Base-by-base conservation (phyloP, 1,140 invertebrate genomes). In the Ectropis grisescens region DNA sequence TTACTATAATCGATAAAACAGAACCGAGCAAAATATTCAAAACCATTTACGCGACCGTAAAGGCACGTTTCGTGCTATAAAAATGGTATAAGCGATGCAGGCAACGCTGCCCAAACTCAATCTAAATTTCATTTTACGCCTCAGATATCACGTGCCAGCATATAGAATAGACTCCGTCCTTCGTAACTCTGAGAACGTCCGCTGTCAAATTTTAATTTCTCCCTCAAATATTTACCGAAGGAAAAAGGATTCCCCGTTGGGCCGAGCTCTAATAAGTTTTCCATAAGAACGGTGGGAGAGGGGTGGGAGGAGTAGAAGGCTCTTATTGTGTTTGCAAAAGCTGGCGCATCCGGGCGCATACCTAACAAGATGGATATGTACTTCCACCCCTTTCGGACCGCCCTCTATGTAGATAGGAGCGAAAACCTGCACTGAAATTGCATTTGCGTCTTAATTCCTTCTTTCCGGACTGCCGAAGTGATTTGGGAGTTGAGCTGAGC, bases 131-230 rank as follows among this genome's bases (percentile, higher is more conserved):
- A 80, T 80, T 72, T 76, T 70, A 75, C 71, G 71, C 67, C 66
- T 62, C 65, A 67, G 72, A 49, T 71, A 71, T 68, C 75, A 78
- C 70, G 67, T 71, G 67, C 61, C 59, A 39, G 69, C 59, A 71
- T 70, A 74, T 55, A 76, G 57, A 62, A 70, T 65, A 62, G 60
- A 54, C 58, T 61, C 46, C 44, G 60, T 57, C 61, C 61, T 66
- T 60, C 60, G 61, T 60, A 54, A 50, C 51, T 58, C 47, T 32
- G 37, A 49, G 52, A 64, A 57, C 67, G 67, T 69, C 62, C 71
- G 71, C 72, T 76, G 75, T 80, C 75, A 80, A 80, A 80, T 80
- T 80, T 80, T 80, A 80, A 78, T 80, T 80, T 80, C 75, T 78
- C 70, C 57, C 62, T 80, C 75, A 80, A 80, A 80, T 80, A 80